Percentiles rank a stretch among this genome's conserved stretches.
Evolutionary conservation across 2,113 vertebrate genomes (phyloP).

Genomic region (Seriola dumerili): DNA sequence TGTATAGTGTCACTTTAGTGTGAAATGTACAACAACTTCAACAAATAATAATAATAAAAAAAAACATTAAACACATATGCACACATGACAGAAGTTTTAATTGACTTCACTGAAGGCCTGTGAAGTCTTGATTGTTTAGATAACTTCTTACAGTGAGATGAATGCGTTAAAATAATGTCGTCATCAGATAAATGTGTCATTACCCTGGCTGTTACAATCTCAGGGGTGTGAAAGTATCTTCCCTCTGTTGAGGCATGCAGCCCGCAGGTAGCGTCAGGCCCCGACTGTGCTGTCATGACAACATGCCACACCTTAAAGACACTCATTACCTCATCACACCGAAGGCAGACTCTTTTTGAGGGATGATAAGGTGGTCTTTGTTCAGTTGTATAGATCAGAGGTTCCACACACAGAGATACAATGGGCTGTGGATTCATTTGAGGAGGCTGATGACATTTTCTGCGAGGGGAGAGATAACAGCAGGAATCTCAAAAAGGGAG

Average conservation of each 20-base stretch:
- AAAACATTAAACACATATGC: not conserved
- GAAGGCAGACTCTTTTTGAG: not conserved
- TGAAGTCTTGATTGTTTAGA: slow-evolving; percentile 14
- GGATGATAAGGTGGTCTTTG: not conserved
- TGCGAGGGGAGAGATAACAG: not conserved
- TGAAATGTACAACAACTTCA: not conserved
- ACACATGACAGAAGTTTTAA: not conserved
- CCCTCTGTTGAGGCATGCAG: slow-evolving; percentile 31
- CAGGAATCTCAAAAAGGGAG: not conserved
- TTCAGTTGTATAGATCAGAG: not conserved
- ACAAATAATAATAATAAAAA: not conserved
- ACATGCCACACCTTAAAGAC: slow-evolving; percentile 42
- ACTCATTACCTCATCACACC: slow-evolving; percentile 2
- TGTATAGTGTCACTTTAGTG: not conserved
- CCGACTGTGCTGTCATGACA: slow-evolving; percentile 4
- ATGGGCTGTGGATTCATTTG: not conserved
- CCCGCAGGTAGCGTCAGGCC: slow-evolving; percentile 20
- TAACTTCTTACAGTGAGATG: not conserved
- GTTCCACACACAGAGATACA: not conserved
- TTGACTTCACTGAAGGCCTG: not conserved
- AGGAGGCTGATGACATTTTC: not conserved
- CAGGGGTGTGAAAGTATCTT: not conserved
- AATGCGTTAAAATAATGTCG: not conserved
- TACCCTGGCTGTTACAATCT: not conserved
- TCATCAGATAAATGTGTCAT: slow-evolving; percentile 9